phyloP scores from a whole-genome alignment of 2,797 vertebrate species.

The Myripristis murdjan region DNA sequence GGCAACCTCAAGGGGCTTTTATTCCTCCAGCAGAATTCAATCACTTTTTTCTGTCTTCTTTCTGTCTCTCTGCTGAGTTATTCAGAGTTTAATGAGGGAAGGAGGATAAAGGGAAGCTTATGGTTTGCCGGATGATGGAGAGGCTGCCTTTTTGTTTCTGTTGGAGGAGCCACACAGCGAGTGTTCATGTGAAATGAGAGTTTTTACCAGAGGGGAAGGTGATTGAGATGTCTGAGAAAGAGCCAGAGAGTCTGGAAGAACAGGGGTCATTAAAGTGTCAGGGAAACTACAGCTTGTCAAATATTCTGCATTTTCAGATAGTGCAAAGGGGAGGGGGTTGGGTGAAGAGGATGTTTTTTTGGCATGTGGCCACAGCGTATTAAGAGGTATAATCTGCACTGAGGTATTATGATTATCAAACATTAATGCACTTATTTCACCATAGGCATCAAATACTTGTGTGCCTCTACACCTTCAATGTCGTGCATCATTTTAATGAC shows the following conservation, averaged over 20 bases:
- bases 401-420: conserved; percentile 43
- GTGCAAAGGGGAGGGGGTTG: not conserved
- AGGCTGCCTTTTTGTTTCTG: conserved; percentile 74
- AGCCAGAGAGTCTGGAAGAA: conserved; percentile 69
- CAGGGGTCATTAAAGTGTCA: conserved; percentile 71
- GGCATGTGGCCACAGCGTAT: not conserved
- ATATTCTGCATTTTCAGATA: conserved; percentile 40
- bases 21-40: conserved; percentile 72
- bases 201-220: conserved; percentile 60
- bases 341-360: not conserved
- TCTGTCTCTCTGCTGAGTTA: conserved; percentile 69
- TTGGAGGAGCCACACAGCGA: conserved; percentile 63
- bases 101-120: conserved; percentile 76
- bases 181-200: conserved; percentile 65
- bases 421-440: conserved; percentile 41
- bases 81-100: conserved; percentile 79
- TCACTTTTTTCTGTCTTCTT: conserved; percentile 62
- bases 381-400: conserved; percentile 18
- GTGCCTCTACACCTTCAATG: conserved; percentile 35
- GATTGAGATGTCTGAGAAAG: conserved; percentile 78
- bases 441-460: conserved; percentile 28
- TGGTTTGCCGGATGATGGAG: conserved; percentile 73
- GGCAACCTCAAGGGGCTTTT: conserved; percentile 74
- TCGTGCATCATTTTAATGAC: conserved; percentile 53
- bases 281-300: conserved; percentile 47